Conservation (phyloP, 2,888 invertebrate species). For the Cylindroiulus punctatus region DNA sequence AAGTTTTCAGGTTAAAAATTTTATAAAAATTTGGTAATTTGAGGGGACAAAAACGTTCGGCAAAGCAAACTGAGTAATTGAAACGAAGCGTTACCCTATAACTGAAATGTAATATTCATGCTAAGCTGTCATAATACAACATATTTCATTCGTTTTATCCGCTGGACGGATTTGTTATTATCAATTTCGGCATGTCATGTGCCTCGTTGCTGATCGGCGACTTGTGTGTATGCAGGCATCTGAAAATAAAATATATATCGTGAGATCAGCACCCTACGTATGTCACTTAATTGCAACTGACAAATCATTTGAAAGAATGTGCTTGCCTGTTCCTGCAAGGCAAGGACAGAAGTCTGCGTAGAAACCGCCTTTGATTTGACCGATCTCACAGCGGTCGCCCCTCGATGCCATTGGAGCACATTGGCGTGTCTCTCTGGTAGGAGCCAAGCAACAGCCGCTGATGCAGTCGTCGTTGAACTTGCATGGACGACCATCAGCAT, state of each 20-base stretch:
- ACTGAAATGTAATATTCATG: not conserved
- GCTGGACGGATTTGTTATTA: conserved; percentile 31
- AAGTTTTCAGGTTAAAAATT: not conserved
- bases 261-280: not conserved
- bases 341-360: conserved; percentile 56
- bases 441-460: conserved; percentile 54
- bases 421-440: not conserved
- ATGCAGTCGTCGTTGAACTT: conserved; percentile 52
- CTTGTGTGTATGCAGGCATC: conserved; percentile 15
- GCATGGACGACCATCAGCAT: conserved; percentile 46
- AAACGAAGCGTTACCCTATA: not conserved
- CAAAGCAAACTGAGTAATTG: not conserved
- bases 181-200: conserved; percentile 25
- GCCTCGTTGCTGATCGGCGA: not conserved
- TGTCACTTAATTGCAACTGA: not conserved
- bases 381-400: conserved; percentile 48
- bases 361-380: conserved; percentile 55
- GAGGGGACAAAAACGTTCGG: not conserved
- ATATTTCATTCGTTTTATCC: conserved; percentile 26
- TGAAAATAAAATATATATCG: conserved; percentile 19
- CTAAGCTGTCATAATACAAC: not conserved
- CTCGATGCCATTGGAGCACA: conserved; percentile 49
- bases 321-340: conserved; percentile 35
- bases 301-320: not conserved
- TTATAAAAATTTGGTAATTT: too few relatives aligned